These are phyloP conservation scores for Aegypius monachus DNA, from an alignment of 2,113 vertebrate genomes.

Conservation along the genomic window DNA sequence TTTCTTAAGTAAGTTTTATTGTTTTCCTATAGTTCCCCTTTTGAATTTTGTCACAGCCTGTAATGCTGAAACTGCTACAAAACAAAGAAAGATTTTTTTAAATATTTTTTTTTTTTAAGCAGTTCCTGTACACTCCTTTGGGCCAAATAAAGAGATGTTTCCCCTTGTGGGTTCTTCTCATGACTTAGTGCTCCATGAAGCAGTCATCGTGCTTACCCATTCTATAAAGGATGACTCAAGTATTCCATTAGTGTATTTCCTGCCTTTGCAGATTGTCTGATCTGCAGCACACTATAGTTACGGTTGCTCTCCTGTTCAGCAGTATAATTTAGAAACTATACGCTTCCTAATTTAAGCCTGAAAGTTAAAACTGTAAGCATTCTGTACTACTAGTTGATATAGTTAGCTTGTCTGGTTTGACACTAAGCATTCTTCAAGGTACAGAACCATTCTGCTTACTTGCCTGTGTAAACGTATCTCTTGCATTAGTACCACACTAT, in stretches of 20 bases:
- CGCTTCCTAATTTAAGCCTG: background rate
- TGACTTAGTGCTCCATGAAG: background rate
- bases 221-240: conserved; percentile 1
- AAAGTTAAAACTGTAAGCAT: background rate
- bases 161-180: background rate
- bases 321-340: background rate
- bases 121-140: background rate
- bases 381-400: background rate
- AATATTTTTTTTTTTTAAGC: background rate
- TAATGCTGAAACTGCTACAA: background rate
- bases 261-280: background rate
- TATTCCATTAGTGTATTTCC: conserved; percentile 10
- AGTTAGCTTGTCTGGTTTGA: background rate
- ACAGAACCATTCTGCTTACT: background rate
- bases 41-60: background rate
- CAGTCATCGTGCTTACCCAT: background rate
- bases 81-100: background rate
- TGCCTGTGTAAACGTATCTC: background rate
- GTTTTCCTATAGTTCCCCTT: background rate
- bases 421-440: background rate
- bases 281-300: background rate
- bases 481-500: background rate
- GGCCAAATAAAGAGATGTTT: background rate
- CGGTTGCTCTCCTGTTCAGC: background rate
- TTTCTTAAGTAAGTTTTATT: background rate